phyloP scores from a whole-genome alignment of 2,888 invertebrate genomes.

The Chirona hameri region DNA sequence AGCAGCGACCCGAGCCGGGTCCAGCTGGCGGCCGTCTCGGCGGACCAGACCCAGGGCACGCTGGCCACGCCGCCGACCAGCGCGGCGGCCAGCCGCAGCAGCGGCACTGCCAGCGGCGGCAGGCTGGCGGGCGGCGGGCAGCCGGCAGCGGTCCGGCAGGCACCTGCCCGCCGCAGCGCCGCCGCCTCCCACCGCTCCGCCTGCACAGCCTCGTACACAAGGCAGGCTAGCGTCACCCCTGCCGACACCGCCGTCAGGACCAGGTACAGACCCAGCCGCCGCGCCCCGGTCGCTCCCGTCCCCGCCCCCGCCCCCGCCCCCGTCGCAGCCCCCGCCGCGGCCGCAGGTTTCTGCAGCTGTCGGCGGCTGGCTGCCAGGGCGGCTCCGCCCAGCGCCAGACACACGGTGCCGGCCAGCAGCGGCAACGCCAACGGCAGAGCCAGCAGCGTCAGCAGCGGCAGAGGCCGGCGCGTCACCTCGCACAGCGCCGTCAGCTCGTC shows the following conservation, averaged over 20 bases:
- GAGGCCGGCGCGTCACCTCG: neutral
- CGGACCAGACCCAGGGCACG: neutral
- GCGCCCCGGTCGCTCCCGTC: neutral
- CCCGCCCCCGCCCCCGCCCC: neutral
- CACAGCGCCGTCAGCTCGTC: neutral
- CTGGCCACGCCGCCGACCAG: neutral
- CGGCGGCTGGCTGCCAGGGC: neutral
- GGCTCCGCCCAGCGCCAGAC: neutral
- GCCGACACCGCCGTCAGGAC: neutral
- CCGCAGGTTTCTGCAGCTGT: neutral
- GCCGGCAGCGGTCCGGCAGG: neutral
- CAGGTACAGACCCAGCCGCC: neutral
- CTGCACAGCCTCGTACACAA: too few species aligned
- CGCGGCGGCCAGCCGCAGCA: neutral
- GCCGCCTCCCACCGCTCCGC: too few species aligned
- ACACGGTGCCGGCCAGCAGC: neutral
- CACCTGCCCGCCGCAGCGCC: too few species aligned
- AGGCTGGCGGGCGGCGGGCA: neutral
- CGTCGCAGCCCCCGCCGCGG: neutral
- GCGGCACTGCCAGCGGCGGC: neutral
- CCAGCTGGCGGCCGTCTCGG: neutral
- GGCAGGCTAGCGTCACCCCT: neutral
- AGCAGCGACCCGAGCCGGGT: neutral
- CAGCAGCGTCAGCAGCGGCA: slow-evolving; percentile 1
- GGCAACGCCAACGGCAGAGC: neutral